These are phyloP conservation scores for Sphaerodactylus townsendi DNA, from an alignment of 2,113 vertebrate genomes.

Conservation along the genomic window DNA sequence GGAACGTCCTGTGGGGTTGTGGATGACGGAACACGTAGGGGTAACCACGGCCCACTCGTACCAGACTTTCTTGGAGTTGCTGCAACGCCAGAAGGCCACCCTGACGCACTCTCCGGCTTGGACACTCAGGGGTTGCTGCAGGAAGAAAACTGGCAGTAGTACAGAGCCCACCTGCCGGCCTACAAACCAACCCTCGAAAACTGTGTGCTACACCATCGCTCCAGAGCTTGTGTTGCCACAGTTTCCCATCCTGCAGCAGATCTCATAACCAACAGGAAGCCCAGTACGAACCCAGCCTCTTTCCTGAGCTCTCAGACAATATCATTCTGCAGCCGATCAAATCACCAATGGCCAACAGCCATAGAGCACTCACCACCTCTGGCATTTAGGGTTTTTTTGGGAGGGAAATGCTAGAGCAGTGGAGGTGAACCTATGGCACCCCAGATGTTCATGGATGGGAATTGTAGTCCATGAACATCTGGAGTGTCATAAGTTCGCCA, in stretches of 20 bases:
- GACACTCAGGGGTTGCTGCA: constrained; percentile 86
- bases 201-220: neutral
- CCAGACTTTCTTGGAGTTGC: constrained; percentile 93
- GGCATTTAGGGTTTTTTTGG: no score
- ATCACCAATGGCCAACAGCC: no score
- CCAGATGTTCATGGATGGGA: no score
- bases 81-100: constrained; percentile 91
- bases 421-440: no score
- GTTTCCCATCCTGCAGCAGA: no score
- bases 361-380: no score
- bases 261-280: neutral
- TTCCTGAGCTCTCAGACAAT: neutral
- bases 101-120: constrained; percentile 80
- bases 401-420: no score
- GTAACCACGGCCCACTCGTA: constrained; percentile 94
- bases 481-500: no score
- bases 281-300: neutral
- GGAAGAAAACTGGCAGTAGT: neutral
- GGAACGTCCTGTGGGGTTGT: constrained; percentile 91
- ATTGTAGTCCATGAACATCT: no score
- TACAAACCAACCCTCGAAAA: neutral
- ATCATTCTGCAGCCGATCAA: neutral
- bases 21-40: constrained; percentile 88
- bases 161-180: neutral
- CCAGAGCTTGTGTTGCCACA: neutral